These are phyloP conservation scores for Drosophila bifasciata DNA, from an alignment of 1,140 invertebrate genomes.

Conservation along the genomic window DNA sequence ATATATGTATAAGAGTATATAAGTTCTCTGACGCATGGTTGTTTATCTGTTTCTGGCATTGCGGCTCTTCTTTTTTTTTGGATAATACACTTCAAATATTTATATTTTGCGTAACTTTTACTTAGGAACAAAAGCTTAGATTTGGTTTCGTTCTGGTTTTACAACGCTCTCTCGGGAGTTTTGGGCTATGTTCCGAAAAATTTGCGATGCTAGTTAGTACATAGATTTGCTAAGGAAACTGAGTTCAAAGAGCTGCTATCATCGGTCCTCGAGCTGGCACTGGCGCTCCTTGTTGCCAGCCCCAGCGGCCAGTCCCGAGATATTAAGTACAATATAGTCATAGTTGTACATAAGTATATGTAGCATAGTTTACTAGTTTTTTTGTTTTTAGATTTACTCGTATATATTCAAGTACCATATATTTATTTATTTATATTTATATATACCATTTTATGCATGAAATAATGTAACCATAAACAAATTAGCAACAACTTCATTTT, in stretches of 20 bases:
- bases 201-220: constrained; percentile 29
- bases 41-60: constrained; percentile 21
- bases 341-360: constrained; percentile 46
- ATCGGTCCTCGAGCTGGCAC: constrained; percentile 48
- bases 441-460: constrained; percentile 67
- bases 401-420: constrained; percentile 51
- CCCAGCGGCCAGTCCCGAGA: constrained; percentile 26
- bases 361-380: constrained; percentile 26
- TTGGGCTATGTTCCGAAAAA: constrained; percentile 46
- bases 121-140: constrained; percentile 75
- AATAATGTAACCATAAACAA: constrained; percentile 84
- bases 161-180: constrained; percentile 15
- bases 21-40: too few species aligned
- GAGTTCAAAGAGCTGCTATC: constrained; percentile 77
- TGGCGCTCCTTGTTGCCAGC: constrained; percentile 75
- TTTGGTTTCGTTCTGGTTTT: constrained; percentile 27
- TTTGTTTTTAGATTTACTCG: constrained; percentile 43
- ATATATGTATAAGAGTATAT: neutral
- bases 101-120: constrained; percentile 53
- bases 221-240: constrained; percentile 67
- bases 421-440: constrained; percentile 51
- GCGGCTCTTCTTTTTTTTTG: constrained; percentile 32
- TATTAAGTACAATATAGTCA: constrained; percentile 47
- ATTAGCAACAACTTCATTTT: constrained; percentile 79
- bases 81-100: constrained; percentile 77